phyloP scores from a whole-genome alignment of 2,888 invertebrate genomes.

The Caenorhabditis sinica region DNA sequence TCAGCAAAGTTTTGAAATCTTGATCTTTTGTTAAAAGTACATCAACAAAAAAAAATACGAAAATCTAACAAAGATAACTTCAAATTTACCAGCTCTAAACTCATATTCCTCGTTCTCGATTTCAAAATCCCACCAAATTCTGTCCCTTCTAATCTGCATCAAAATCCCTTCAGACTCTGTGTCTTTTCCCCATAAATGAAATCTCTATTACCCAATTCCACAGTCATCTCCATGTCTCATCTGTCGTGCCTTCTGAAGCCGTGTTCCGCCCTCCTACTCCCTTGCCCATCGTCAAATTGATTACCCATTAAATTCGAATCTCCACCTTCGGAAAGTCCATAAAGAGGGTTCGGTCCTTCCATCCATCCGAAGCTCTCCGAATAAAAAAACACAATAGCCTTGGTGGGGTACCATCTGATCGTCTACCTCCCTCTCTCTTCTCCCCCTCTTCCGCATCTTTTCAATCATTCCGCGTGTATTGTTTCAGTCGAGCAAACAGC shows the following conservation, averaged over 20 bases:
- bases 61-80: no score
- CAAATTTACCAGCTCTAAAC: no score
- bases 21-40: no score
- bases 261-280: not conserved
- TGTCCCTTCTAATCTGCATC: not conserved
- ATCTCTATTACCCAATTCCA: constrained; percentile 17
- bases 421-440: constrained; percentile 10
- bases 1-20: no score
- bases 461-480: constrained; percentile 53
- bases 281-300: constrained; percentile 34
- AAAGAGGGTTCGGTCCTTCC: constrained; percentile 28
- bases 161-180: constrained; percentile 3
- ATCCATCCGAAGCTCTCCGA: constrained; percentile 21
- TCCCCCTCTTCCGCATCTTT: constrained; percentile 2
- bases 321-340: constrained; percentile 54
- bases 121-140: not conserved
- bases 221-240: constrained; percentile 30
- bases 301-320: constrained; percentile 62
- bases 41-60: no score
- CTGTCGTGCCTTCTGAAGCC: constrained; percentile 15
- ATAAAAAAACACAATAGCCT: constrained; percentile 52
- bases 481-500: constrained; percentile 64
- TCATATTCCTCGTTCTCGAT: not conserved
- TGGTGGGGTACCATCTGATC: constrained; percentile 26
- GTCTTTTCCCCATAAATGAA: constrained; percentile 17